phyloP scores from a whole-genome alignment of 1,140 invertebrate species.

The Drosophila subpulchrella region DNA sequence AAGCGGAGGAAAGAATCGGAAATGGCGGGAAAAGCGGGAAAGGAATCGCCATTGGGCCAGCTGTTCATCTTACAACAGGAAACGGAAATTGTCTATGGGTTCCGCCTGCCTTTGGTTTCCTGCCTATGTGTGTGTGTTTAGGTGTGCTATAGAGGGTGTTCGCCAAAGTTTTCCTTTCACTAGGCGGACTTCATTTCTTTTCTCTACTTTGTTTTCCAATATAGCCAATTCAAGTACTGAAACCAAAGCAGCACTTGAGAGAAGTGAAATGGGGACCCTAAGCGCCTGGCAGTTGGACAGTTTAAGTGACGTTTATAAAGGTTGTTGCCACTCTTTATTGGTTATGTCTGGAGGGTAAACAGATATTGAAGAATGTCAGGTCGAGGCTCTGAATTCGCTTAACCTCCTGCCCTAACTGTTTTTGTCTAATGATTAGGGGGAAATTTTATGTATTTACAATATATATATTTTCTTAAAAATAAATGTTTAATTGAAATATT shows the following conservation, averaged over 20 bases:
- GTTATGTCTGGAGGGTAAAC: conserved; percentile 1
- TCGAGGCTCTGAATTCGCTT: background rate
- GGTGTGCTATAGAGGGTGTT: conserved; percentile 12
- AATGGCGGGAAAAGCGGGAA: background rate
- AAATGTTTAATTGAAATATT: background rate
- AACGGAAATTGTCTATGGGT: conserved; percentile 76
- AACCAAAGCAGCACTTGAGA: conserved; percentile 26
- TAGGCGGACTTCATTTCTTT: conserved; percentile 30
- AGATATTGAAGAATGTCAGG: background rate
- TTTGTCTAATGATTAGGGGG: no score
- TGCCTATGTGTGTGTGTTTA: conserved; percentile 23
- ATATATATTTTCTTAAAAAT: background rate
- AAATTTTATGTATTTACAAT: no score
- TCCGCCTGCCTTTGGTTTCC: conserved; percentile 45
- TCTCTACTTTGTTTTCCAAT: conserved; percentile 45
- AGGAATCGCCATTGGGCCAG: conserved; percentile 24
- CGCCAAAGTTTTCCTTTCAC: conserved; percentile 50
- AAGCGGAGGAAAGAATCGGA: conserved; percentile 6
- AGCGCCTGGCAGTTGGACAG: conserved; percentile 64
- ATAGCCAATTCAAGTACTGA: conserved; percentile 37
- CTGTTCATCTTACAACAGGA: conserved; percentile 74
- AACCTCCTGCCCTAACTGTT: no score
- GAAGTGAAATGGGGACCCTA: conserved; percentile 21
- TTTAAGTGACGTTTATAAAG: conserved; percentile 62
- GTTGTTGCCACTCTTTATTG: conserved; percentile 35